Evolutionary conservation across 2,888 invertebrate species (phyloP), one percentile per base, ranked within the genome.

Genomic region (Aelia acuminata): DNA sequence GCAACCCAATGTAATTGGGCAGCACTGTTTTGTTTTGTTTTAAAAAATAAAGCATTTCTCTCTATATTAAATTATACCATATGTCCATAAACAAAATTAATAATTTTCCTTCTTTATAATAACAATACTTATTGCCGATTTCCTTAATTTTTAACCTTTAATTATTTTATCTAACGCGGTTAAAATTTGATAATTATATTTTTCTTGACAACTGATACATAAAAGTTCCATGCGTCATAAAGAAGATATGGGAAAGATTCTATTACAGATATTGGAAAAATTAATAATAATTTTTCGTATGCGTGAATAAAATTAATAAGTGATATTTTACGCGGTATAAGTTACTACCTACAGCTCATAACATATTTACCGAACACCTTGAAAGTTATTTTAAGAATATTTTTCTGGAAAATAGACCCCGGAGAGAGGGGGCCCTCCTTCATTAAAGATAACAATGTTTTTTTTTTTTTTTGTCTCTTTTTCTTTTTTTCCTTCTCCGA

Each of bases 361-460:
- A 20, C 35, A 18, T 70, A 70, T 35, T 70, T 35, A 31, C 18
- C 18, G 18, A 1, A 18, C 5, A 18, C 35, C 15, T 35, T 70
- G 18, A 70, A 70, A 35, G 8, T 70, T 70, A 35, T 70, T 70
- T 18, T 70, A 35, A 35, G 35, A 70, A 35, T 18, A 35, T 70
- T 70, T 70, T 70, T 70, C 31, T 35, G 20, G 31, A 70, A 70
- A 35, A 70, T 70, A 70, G 18, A 70, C 35, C 26, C 57, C 4
- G 13, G 63, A 35, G 63, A 35, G 63, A 35, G 18, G 31, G 35
- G 5, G 2, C 5, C 13, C 63, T 70, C 63, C 63, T 70, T 70
- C 63, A 70, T 70, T 70, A 70, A 70, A 70, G 63, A 70, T 70
- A 70, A 70, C 63, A 70, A 70, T 70, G 63, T 70, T 70, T 70